A percentile compares a stretch with the other conserved stretches of the same genome.
These are phyloP conservation scores for Glandiceps talaboti DNA, from an alignment of 53 echinoderm and acorn worm genomes.

Conservation along the genomic window DNA sequence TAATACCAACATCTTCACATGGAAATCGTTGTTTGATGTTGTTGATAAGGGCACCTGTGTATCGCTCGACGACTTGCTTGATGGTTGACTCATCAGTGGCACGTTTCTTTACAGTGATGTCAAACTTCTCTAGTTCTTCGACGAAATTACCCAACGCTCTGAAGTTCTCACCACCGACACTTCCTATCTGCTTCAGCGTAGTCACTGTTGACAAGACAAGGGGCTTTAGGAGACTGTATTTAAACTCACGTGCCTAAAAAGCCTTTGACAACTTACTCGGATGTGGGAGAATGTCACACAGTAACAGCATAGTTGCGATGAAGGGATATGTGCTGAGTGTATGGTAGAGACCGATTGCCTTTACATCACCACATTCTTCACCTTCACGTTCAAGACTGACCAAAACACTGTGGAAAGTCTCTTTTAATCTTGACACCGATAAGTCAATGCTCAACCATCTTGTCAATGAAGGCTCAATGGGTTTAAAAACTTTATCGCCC, in stretches of 20 bases:
- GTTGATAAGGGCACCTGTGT: background rate
- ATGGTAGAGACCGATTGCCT: slow-evolving; percentile 32
- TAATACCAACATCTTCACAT: background rate
- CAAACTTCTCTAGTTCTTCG: background rate
- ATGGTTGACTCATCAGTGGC: background rate
- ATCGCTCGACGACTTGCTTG: background rate
- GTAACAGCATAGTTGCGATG: slow-evolving; percentile 27
- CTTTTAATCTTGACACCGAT: slow-evolving; percentile 24
- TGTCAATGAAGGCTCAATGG: slow-evolving; percentile 29
- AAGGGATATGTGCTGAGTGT: slow-evolving; percentile 26
- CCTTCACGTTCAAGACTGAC: slow-evolving; percentile 36
- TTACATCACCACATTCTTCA: slow-evolving; percentile 27
- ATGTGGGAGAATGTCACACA: slow-evolving; percentile 49
- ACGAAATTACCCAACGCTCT: no score
- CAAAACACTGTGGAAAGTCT: slow-evolving; percentile 16
- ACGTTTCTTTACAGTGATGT: background rate
- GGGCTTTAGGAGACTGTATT: background rate
- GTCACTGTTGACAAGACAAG: slow-evolving; percentile 1
- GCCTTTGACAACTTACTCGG: background rate
- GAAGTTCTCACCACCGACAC: no score
- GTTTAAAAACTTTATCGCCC: slow-evolving; percentile 17
- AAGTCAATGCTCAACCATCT: slow-evolving; percentile 31
- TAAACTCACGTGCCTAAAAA: background rate
- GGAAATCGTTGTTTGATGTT: background rate
- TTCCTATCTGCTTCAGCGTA: background rate